Evolutionary conservation across 2,888 invertebrate genomes (phyloP), one percentile per base, ranked within the genome.

Genomic region (Pristionchus arcanus): DNA sequence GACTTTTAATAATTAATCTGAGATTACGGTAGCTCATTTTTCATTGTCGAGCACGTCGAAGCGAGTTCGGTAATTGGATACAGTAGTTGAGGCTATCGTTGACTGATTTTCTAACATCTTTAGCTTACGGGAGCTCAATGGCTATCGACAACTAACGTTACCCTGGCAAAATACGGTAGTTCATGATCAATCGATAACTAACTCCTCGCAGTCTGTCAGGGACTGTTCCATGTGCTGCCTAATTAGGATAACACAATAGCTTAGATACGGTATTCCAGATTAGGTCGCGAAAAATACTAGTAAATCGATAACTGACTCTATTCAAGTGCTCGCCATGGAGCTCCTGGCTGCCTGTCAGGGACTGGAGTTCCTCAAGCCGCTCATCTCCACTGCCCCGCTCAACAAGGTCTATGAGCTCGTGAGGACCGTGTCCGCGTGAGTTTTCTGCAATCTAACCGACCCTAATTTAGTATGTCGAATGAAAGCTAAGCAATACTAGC

Each of bases 331-430:
- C 77, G 97, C 97, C 15, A 97, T 97, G 92, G 97, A 97, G 93
- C 95, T 97, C 74, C 94, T 97, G 84, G 96, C 96, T 9, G 97
- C 97, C 9, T 97, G 97, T 93, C 97, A 97, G 94, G 97, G 97
- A 15, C 96, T 97, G 84, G 97, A 97, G 94, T 97, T 97, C 94
- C 95, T 97, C 68, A 95, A 97, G 59, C 97, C 97, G 0, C 94
- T 97, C 88, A 96, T 96, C 93, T 96, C 96, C 13, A 97, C 97
- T 0, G 95, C 96, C 19, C 97, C 97, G 0, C 95, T 97, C 81
- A 97, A 97, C 93, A 96, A 96, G 91, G 96, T 97, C n/a, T 96
- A 96, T 94, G 96, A 96, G 90, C 95, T 96, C 5, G 97, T 97
- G 11, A 95, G 97, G 71, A 95, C 95, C 34, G 96, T 96, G 55